Evolutionary conservation across 1,140 invertebrate species (phyloP).

Genomic region (Agrypnia vestita): DNA sequence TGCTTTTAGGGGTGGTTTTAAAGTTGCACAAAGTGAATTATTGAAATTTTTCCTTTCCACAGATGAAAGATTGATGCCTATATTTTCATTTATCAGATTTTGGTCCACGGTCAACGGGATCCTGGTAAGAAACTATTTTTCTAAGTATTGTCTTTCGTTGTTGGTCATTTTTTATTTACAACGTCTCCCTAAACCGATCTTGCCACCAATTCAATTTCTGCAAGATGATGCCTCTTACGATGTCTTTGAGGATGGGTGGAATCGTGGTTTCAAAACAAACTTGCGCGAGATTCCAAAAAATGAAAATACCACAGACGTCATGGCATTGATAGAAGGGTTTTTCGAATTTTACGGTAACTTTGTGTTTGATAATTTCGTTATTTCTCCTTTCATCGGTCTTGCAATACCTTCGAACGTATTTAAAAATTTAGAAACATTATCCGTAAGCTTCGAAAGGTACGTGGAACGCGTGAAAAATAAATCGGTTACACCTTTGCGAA

Average conservation of each 20-base stretch:
- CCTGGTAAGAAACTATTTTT: constrained; percentile 69
- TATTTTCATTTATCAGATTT: constrained; percentile 80
- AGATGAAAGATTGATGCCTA: constrained; percentile 73
- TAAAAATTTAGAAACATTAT: background rate
- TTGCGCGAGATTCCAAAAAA: constrained; percentile 55
- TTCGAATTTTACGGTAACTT: constrained; percentile 71
- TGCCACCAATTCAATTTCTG: constrained; percentile 78
- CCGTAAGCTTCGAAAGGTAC: constrained; percentile 60
- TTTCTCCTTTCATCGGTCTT: constrained; percentile 71
- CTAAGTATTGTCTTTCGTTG: constrained; percentile 77
- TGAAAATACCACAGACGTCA: constrained; percentile 61
- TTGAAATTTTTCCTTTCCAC: constrained; percentile 75
- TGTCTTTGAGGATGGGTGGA: constrained; percentile 66
- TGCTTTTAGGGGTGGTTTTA: constrained; percentile 79
- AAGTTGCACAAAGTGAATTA: constrained; percentile 76
- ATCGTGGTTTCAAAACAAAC: constrained; percentile 65
- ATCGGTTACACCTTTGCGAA: constrained; percentile 62
- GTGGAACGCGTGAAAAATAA: constrained; percentile 60
- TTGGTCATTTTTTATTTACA: constrained; percentile 79
- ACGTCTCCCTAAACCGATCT: constrained; percentile 74
- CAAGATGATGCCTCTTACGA: constrained; percentile 61
- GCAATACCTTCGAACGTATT: constrained; percentile 53
- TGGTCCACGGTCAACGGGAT: constrained; percentile 77
- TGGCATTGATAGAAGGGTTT: constrained; percentile 69
- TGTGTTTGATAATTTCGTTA: constrained; percentile 67